phyloP scores from a whole-genome alignment of 30 jellyfish, hydroid and myxozoan species.

The Mastigias papua region DNA sequence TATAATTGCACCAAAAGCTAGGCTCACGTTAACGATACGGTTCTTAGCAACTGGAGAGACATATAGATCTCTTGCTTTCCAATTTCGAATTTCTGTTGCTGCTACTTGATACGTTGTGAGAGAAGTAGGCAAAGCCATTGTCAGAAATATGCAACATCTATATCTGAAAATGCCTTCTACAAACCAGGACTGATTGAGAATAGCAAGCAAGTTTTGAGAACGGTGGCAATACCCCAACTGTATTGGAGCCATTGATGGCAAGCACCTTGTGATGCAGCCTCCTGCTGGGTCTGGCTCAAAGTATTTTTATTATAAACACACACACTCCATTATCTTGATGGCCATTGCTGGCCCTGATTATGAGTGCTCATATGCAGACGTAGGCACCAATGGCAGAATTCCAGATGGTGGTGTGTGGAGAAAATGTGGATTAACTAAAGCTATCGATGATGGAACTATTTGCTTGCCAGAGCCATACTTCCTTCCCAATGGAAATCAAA shows the following conservation, averaged over 20 bases:
- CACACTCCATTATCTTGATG: constrained; percentile 55
- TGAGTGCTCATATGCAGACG: no score
- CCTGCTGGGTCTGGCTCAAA: constrained; percentile 45
- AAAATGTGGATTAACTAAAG: constrained; percentile 14
- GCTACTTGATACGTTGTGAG: constrained; percentile 15
- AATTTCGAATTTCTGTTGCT: constrained; percentile 26
- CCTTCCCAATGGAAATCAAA: neutral
- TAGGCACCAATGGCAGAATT: no score
- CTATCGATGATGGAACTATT: constrained; percentile 7
- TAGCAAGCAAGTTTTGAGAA: constrained; percentile 17
- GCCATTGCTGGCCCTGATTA: constrained; percentile 77
- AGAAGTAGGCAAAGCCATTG: constrained; percentile 19
- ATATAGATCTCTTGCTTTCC: constrained; percentile 55
- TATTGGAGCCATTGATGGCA: no score
- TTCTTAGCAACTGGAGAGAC: constrained; percentile 48
- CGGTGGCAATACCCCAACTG: no score
- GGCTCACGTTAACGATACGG: constrained; percentile 8
- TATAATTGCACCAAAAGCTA: constrained; percentile 2
- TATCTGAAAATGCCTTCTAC: neutral
- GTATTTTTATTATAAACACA: constrained; percentile 42
- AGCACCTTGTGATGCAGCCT: constrained; percentile 26
- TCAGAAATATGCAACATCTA: neutral
- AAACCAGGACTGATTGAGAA: neutral
- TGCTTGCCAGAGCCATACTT: constrained; percentile 20
- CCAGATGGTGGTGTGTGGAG: constrained; percentile 63